Evolutionary conservation across 1,140 invertebrate species (phyloP), one percentile per base, ranked within the genome.

Genomic region (Ptiloglossa arizonensis): DNA sequence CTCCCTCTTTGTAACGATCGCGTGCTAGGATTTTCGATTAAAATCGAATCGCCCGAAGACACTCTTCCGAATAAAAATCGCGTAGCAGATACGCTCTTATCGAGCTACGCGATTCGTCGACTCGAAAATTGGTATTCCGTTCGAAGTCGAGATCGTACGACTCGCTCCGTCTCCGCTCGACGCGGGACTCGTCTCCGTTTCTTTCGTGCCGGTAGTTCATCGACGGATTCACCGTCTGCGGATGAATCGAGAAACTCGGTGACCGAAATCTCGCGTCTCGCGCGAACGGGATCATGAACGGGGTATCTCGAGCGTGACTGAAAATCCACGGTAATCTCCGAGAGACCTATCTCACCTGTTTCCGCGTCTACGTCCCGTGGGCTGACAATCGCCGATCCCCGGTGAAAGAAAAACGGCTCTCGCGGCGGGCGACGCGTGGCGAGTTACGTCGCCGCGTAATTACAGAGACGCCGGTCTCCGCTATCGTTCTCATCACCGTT

Each of bases 401-500:
- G 48, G 32, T 66, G 48, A 70, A 63, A 71, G 50, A 24, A 29
- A 41, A 32, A 59, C 22, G 44, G n/a, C 48, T 59, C 64, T 22
- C 29, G 32, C 38, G n/a, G 27, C 56, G 9, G 15, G 52, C 41
- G 22, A 50, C 44, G 72, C 38, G 32, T 15, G 41, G 57, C 52
- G 46, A 62, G 50, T 64, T 63, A 15, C 59, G 50, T 3, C 17
- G 32, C 15, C 32, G 48, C 67, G 68, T 78, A 81, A 52, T 72
- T 66, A 50, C 54, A 56, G 35, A 72, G 27, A 35, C 32, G 13
- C 32, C 56, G 63, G 32, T 48, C 46, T 52, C 48, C 46, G 54
- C 19, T 74, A 80, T 74, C 66, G 70, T 72, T 77, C 27, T 67
- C 79, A 68, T 80, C 59, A 48, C 22, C 64, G 68, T 63, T 64